phyloP scores from a whole-genome alignment of 2,888 invertebrate species.

The Caenorhabditis japonica region DNA sequence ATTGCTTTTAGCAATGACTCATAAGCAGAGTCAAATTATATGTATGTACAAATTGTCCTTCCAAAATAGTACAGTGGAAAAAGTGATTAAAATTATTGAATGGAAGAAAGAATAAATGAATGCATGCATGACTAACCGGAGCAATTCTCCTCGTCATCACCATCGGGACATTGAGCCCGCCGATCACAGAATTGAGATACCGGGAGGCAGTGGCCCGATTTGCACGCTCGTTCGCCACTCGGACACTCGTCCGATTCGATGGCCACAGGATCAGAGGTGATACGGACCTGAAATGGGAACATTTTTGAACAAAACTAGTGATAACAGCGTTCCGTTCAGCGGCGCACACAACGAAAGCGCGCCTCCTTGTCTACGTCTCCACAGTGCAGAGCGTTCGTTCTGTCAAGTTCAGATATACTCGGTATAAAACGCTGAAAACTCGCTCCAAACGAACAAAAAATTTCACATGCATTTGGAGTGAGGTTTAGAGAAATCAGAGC shows the following conservation, averaged over 20 bases:
- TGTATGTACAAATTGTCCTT: neutral
- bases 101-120: neutral
- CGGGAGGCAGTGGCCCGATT: constrained; percentile 69
- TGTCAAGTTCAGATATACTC: too few species aligned
- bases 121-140: constrained; percentile 52
- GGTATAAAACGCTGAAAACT: too few species aligned
- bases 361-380: too few species aligned
- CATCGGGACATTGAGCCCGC: constrained; percentile 67
- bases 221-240: constrained; percentile 64
- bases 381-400: too few species aligned
- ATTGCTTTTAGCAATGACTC: constrained; percentile 3
- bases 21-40: constrained; percentile 1
- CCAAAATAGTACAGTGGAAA: neutral
- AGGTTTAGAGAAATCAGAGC: too few species aligned
- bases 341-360: too few species aligned
- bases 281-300: constrained; percentile 51
- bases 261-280: constrained; percentile 57
- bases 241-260: constrained; percentile 62
- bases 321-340: too few species aligned
- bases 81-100: neutral
- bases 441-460: too few species aligned
- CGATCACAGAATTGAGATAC: constrained; percentile 67
- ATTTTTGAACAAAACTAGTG: neutral
- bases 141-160: constrained; percentile 67
- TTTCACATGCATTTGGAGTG: too few species aligned